Percentiles rank a stretch among this genome's conserved stretches.
These are phyloP conservation scores for Atrina japonica DNA, from an alignment of 2,888 invertebrate species.

Conservation along the genomic window DNA sequence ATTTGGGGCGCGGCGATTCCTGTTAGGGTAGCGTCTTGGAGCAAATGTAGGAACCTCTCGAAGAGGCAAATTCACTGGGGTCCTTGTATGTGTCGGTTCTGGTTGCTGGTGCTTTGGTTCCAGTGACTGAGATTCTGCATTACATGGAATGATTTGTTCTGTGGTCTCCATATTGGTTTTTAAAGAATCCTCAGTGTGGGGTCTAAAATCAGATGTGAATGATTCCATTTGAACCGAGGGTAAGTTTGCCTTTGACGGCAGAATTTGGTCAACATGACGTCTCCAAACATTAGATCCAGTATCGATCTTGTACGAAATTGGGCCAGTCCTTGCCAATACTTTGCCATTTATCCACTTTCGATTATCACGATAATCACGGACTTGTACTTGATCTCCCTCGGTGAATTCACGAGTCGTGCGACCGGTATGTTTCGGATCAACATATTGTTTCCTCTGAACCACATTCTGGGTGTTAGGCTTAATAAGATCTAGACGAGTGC, in stretches of 20 bases:
- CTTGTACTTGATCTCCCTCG: conserved; percentile 9
- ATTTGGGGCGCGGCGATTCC: neutral
- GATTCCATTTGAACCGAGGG: neutral
- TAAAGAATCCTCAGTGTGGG: no score
- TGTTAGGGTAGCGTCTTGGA: conserved; percentile 4
- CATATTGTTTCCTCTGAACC: neutral
- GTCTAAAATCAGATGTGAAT: neutral
- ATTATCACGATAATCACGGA: conserved; percentile 10
- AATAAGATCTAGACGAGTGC: conserved; percentile 30
- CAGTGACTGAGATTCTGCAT: neutral
- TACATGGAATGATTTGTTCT: neutral
- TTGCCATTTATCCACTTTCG: conserved; percentile 1
- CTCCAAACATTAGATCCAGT: conserved; percentile 11
- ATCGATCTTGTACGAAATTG: conserved; percentile 18
- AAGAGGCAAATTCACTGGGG: no score
- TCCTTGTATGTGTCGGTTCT: neutral
- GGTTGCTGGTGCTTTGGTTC: neutral
- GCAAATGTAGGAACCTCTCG: no score
- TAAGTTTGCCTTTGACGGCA: neutral
- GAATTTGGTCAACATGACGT: conserved; percentile 14
- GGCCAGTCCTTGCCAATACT: neutral
- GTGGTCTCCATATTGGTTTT: neutral
- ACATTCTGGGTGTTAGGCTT: conserved; percentile 7
- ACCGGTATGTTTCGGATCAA: neutral
- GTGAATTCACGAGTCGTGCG: neutral